Conservation (phyloP, 2,888 invertebrate genomes). For the Didymodactylos carnosus region DNA sequence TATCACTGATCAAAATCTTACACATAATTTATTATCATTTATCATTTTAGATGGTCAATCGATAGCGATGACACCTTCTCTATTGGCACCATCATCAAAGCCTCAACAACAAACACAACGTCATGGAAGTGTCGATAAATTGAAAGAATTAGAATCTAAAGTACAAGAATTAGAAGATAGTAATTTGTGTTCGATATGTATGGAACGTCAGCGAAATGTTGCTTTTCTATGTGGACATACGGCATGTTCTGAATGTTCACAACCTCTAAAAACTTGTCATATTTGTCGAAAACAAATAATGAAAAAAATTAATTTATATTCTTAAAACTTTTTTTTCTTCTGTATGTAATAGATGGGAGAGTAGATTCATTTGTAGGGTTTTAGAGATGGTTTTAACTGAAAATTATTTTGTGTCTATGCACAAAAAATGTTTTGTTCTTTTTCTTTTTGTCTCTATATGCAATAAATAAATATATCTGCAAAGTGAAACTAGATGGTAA, state of each 20-base stretch:
- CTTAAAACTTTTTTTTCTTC: background rate
- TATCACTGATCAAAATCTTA: too few relatives aligned
- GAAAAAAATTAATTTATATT: conserved; percentile 48
- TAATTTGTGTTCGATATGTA: conserved; percentile 63
- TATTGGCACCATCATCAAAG: background rate
- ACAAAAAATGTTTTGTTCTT: too few relatives aligned
- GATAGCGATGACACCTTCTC: background rate
- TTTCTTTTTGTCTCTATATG: too few relatives aligned
- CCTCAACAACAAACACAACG: background rate
- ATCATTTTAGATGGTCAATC: background rate
- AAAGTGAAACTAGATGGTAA: too few relatives aligned
- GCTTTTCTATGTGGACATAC: conserved; percentile 72
- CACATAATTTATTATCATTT: too few relatives aligned
- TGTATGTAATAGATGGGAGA: too few relatives aligned
- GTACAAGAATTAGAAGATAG: conserved; percentile 68
- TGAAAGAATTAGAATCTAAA: conserved; percentile 44
- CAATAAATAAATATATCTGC: too few relatives aligned
- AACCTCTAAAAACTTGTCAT: conserved; percentile 59
- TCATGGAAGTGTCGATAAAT: background rate
- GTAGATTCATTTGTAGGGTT: too few relatives aligned
- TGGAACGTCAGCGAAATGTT: conserved; percentile 60
- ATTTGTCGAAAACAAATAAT: conserved; percentile 61
- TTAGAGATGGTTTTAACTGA: too few relatives aligned
- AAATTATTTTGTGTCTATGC: too few relatives aligned
- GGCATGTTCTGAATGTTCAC: conserved; percentile 59